Conservation (phyloP, 2,113 vertebrate species). For the Oncorhynchus tshawytscha region DNA sequence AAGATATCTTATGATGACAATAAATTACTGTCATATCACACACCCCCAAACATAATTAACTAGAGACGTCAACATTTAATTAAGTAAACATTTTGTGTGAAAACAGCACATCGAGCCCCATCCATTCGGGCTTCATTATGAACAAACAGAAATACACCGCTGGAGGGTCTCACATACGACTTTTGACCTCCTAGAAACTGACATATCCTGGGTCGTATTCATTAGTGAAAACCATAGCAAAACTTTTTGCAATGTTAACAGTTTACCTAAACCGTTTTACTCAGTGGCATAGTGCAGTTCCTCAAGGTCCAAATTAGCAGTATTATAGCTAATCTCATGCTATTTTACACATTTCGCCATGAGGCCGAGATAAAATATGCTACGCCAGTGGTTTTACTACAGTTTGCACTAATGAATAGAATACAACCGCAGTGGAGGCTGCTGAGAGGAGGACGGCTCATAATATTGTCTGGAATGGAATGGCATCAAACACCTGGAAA, state of each 20-base stretch:
- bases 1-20: not conserved
- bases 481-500: no score
- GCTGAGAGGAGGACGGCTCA: no score
- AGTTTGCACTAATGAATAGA: not conserved
- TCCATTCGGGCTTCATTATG: not conserved
- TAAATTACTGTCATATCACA: not conserved
- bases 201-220: not conserved
- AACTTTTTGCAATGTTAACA: not conserved
- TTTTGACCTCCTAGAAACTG: not conserved
- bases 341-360: no score
- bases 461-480: no score
- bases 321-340: no score
- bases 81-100: not conserved
- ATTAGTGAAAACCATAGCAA: not conserved
- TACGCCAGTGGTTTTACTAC: no score
- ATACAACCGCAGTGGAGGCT: no score
- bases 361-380: no score
- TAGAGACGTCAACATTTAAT: not conserved
- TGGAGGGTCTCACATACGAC: not conserved
- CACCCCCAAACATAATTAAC: not conserved
- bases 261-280: no score
- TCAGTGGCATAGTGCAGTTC: no score
- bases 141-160: not conserved
- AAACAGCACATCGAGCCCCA: not conserved
- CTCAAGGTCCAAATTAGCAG: no score